A percentile compares a stretch with the other conserved stretches of the same genome.
Conservation (phyloP, 1,140 invertebrate genomes). For the Conus betulinus region DNA sequence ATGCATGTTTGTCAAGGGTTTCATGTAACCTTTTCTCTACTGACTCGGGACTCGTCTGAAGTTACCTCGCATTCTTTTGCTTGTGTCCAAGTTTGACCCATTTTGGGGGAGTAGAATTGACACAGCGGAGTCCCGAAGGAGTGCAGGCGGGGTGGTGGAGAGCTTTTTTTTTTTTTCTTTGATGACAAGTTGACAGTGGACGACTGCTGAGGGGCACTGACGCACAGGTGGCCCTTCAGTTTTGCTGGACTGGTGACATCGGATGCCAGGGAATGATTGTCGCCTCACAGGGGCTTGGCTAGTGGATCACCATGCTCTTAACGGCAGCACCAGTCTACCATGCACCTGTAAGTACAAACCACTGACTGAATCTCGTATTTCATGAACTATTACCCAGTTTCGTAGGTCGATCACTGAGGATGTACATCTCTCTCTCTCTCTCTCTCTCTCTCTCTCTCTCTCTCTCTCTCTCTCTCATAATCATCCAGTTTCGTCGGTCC, state of each 20-base stretch:
- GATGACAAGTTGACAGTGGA: background rate
- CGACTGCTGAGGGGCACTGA: background rate
- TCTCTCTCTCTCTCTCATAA: no score
- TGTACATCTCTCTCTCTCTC: background rate
- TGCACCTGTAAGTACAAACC: background rate
- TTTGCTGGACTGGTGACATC: conserved; percentile 9
- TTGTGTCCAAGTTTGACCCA: no score
- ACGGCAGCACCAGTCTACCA: conserved; percentile 22
- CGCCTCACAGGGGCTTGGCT: conserved; percentile 23
- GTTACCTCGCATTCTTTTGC: no score
- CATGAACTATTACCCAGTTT: no score
- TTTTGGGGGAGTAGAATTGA: no score
- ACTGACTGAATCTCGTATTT: no score
- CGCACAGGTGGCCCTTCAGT: background rate
- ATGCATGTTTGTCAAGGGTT: no score
- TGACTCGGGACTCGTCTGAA: no score
- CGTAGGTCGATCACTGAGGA: background rate
- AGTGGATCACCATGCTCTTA: conserved; percentile 29
- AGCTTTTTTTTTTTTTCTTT: no score
- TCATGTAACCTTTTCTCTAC: no score
- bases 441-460: background rate
- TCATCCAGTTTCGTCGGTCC: background rate
- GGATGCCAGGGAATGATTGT: conserved; percentile 32
- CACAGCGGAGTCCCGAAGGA: no score
- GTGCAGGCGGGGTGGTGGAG: no score